These are phyloP conservation scores for Tympanoctomys barrerae DNA, from an alignment of 2,797 vertebrate genomes.

Conservation along the genomic window DNA sequence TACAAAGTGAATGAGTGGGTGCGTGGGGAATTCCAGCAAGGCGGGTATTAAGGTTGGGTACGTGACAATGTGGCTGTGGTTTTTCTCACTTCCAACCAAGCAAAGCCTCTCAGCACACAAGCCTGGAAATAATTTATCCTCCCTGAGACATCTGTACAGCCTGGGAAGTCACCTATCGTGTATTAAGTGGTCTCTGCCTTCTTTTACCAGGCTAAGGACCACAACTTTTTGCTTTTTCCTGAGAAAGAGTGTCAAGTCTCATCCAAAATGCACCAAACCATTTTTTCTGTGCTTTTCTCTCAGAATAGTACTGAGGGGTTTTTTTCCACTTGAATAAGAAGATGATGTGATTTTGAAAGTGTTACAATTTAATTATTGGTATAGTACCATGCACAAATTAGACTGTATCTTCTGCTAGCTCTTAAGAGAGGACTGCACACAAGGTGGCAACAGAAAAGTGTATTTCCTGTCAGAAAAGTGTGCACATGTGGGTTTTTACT, in stretches of 20 bases:
- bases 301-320: background rate
- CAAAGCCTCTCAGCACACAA: background rate
- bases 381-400: background rate
- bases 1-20: background rate
- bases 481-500: background rate
- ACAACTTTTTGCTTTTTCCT: background rate
- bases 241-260: background rate
- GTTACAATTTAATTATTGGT: background rate
- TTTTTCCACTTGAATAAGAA: background rate
- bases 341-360: background rate
- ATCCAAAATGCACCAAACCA: background rate
- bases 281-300: background rate
- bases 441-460: background rate
- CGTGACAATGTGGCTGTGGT: background rate
- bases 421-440: background rate
- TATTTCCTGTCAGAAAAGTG: background rate
- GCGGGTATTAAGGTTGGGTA: background rate
- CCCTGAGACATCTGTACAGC: background rate
- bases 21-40: background rate
- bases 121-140: background rate
- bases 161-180: background rate
- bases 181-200: background rate
- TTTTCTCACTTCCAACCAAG: background rate
- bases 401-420: background rate
- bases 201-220: background rate